Evolutionary conservation across 2,113 vertebrate genomes (phyloP).

Genomic region (Ceyx margarethae): DNA sequence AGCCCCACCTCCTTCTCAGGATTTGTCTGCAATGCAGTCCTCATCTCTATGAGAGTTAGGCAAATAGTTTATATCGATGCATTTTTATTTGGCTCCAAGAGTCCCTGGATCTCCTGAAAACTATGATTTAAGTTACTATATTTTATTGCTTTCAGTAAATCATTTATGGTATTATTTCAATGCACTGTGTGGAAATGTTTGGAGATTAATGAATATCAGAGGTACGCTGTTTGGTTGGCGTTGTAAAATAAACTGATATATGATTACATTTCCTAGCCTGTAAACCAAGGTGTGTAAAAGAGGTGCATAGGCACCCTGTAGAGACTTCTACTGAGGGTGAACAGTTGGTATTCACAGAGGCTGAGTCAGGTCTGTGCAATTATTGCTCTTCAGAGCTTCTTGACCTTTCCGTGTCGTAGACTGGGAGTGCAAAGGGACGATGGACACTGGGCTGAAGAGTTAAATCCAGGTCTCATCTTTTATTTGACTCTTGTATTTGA

Average conservation of each 20-base stretch:
- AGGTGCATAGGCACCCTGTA: not conserved
- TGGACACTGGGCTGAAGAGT: not conserved
- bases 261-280: not conserved
- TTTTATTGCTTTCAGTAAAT: not conserved
- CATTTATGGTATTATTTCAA: not conserved
- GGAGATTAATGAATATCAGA: not conserved
- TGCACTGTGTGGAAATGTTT: not conserved
- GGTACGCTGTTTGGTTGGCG: not conserved
- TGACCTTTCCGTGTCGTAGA: not conserved
- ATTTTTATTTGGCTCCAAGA: not conserved
- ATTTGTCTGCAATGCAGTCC: constrained; percentile 4
- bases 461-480: not conserved
- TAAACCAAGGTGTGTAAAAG: not conserved
- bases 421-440: not conserved
- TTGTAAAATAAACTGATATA: not conserved
- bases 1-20: constrained; percentile 14
- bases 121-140: not conserved
- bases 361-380: not conserved
- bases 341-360: not conserved
- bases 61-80: not conserved
- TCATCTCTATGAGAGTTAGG: not conserved
- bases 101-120: not conserved
- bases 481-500: not conserved
- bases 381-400: not conserved
- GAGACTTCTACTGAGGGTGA: not conserved